Percentiles rank a stretch among this genome's conserved stretches.
Conservation (phyloP, 2,113 vertebrate genomes). For the Myocastor coypus region DNA sequence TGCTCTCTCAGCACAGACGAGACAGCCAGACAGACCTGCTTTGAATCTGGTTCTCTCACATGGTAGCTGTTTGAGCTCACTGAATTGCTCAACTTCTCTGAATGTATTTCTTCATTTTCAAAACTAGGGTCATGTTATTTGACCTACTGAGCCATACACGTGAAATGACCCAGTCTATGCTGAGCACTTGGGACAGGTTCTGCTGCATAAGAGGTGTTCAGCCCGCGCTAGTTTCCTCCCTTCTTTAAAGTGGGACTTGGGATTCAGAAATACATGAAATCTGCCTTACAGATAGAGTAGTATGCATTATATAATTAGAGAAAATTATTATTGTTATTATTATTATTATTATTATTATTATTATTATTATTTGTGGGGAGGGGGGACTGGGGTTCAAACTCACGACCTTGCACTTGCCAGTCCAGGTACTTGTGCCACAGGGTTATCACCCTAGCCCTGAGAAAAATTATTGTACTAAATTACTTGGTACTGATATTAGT, state of each 20-base stretch:
- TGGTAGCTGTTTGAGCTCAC: neutral
- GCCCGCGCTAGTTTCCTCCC: neutral
- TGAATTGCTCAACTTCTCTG: slow-evolving; percentile 43
- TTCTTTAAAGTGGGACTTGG: neutral
- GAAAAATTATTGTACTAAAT: neutral
- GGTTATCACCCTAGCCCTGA: no score
- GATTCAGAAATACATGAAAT: neutral
- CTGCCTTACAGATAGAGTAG: neutral
- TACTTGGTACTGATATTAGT: slow-evolving; percentile 19
- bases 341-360: no score
- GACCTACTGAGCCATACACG: neutral
- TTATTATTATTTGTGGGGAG: no score
- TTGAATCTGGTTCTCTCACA: neutral
- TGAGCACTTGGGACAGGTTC: neutral
- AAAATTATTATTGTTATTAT: no score
- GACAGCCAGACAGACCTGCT: neutral
- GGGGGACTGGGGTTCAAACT: no score
- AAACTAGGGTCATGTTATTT: neutral
- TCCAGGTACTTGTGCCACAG: no score
- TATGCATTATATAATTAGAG: neutral
- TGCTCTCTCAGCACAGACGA: neutral
- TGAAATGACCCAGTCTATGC: neutral
- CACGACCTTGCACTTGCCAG: no score
- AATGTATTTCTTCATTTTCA: slow-evolving; percentile 56
- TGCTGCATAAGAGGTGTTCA: neutral